Base-by-base conservation (phyloP, 2,797 vertebrate genomes). In the Urosaurus nigricauda region DNA sequence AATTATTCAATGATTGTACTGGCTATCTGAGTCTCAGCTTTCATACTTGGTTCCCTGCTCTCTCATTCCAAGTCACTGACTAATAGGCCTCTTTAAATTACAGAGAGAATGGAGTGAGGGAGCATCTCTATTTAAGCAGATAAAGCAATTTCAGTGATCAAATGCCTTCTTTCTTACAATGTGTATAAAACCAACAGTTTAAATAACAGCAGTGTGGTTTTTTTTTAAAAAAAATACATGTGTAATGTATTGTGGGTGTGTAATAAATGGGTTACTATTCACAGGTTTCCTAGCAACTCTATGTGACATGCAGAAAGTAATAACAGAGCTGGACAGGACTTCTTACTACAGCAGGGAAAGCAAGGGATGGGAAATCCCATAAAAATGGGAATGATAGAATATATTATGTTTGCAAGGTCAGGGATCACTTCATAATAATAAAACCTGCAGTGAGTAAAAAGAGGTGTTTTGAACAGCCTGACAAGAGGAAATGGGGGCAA, bases 271-370 rank as follows among this genome's bases (percentile, higher is more conserved):
- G 0, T 47, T 88, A 82, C 79, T 74, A 19, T 83, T 94, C 85
- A 87, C 53, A 94, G 92, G 90, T 93, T 83, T 93, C 93, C 90
- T 94, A 92, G 92, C 93, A 95, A 95, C 92, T 88, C 73, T 90
- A 70, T 56, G 88, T 87, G 75, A 91, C 29, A 32, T 32, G 65
- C 29, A 32, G 65, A 68, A 68, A 68, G 58, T 58, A 88, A 53
- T 37, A 58, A 83, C 43, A 68, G 35, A 84, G 29, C 16, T 79
- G 70, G 47, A 60, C 80, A 91, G 73, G 40, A 87, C 71, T 40
- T 90, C 5, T 80, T 91, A 71, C 1, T 71, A 78, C 78, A 2
- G 65, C 29, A 68, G 29, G 32, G 65, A 68, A 68, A 32, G 65
- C 29, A 32, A 24, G 65, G 65, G 65, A 32, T 9, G 65, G 65